Evolutionary conservation across 2,113 vertebrate genomes (phyloP).

Genomic region (Syngnathus typhle): DNA sequence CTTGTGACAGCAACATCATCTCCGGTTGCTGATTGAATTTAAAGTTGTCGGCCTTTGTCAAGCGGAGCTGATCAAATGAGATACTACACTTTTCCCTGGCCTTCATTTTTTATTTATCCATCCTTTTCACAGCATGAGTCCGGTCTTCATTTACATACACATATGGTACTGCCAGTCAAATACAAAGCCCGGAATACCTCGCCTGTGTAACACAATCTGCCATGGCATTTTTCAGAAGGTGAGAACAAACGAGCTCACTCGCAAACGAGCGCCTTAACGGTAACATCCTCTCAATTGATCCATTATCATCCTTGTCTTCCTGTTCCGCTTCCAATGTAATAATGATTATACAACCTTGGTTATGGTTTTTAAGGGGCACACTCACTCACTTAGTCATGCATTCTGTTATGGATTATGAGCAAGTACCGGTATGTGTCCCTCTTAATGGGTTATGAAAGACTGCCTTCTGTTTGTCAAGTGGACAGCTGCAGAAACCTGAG

Average conservation of each 20-base stretch:
- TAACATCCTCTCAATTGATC: conserved; percentile 39
- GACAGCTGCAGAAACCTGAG: conserved; percentile 58
- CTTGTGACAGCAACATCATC: conserved; percentile 18
- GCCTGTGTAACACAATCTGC: conserved; percentile 5
- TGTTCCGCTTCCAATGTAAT: conserved; percentile 44
- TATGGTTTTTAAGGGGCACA: conserved; percentile 33
- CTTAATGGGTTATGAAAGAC: conserved; percentile 55
- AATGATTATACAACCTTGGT: conserved; percentile 54
- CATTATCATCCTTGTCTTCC: conserved; percentile 43
- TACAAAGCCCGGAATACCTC: background rate
- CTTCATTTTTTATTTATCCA: conserved; percentile 12
- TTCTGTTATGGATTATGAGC: conserved; percentile 50
- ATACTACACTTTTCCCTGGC: conserved; percentile 24
- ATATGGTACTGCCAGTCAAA: conserved; percentile 47
- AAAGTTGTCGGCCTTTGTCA: conserved; percentile 26
- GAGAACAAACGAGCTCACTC: conserved; percentile 36
- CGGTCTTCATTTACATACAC: conserved; percentile 14
- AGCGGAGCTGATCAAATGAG: conserved; percentile 48
- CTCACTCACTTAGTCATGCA: conserved; percentile 36
- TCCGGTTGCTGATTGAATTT: conserved; percentile 10
- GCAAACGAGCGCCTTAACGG: conserved; percentile 20
- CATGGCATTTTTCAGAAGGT: conserved; percentile 20
- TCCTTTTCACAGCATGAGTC: conserved; percentile 14
- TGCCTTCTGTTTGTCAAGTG: conserved; percentile 44
- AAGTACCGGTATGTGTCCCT: conserved; percentile 41